A percentile compares a stretch with the other conserved stretches of the same genome.
Evolutionary conservation across 2,113 vertebrate genomes (phyloP).

Genomic region (Hucho hucho): DNA sequence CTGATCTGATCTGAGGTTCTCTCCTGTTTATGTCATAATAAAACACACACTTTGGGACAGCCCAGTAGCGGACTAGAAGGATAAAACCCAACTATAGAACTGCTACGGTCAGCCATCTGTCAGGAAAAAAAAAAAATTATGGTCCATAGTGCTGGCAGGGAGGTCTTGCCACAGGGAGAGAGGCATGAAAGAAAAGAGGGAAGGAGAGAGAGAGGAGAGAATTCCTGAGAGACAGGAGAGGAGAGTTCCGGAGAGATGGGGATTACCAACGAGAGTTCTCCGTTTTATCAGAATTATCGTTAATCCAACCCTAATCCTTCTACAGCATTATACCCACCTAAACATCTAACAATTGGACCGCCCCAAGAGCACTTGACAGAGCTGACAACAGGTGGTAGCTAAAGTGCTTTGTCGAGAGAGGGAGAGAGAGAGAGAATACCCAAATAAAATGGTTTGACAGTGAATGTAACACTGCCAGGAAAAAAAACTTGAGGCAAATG

Average conservation of each 20-base stretch:
- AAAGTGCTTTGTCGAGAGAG: background rate
- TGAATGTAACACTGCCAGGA: background rate
- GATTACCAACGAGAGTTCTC: constrained; percentile 23
- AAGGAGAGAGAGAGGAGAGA: too few relatives aligned
- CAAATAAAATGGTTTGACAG: background rate
- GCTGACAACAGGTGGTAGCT: constrained; percentile 1
- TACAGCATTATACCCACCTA: constrained; percentile 3
- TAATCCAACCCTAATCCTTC: constrained; percentile 41
- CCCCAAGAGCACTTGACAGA: background rate
- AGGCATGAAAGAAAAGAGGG: too few relatives aligned
- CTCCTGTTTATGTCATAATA: too few relatives aligned
- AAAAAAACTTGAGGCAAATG: too few relatives aligned
- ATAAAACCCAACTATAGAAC: too few relatives aligned
- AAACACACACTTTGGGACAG: too few relatives aligned
- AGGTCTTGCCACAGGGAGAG: too few relatives aligned
- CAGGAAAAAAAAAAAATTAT: too few relatives aligned
- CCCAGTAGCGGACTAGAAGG: too few relatives aligned
- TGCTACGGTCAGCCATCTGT: too few relatives aligned
- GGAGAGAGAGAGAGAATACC: background rate
- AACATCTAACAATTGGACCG: background rate
- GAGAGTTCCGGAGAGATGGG: background rate
- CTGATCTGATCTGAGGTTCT: too few relatives aligned
- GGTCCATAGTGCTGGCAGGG: too few relatives aligned
- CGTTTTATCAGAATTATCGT: constrained; percentile 40
- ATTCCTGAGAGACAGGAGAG: background rate